Percentiles rank a stretch among this genome's conserved stretches.
phyloP scores from a whole-genome alignment of 2,797 vertebrate genomes.

The Enteromius fasciolatus region DNA sequence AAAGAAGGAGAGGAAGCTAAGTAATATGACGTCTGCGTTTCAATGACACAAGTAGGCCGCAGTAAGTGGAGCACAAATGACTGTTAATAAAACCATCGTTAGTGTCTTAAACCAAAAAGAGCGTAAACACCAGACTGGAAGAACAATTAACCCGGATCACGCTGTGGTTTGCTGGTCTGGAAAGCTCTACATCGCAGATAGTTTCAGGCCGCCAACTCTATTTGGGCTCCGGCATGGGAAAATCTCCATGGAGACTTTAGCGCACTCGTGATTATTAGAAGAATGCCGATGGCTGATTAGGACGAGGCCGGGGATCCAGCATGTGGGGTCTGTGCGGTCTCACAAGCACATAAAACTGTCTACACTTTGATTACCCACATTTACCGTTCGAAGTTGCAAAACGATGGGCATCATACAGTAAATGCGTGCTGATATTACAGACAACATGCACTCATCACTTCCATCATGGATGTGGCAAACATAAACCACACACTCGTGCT shows the following conservation, averaged over 20 bases:
- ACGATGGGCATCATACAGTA: neutral
- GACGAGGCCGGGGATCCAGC: neutral
- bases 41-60: neutral
- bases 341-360: neutral
- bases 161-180: constrained; percentile 38
- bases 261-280: constrained; percentile 46
- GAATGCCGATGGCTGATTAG: constrained; percentile 53
- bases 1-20: neutral
- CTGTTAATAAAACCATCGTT: neutral
- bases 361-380: neutral
- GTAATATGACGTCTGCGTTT: neutral
- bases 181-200: constrained; percentile 19
- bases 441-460: constrained; percentile 39
- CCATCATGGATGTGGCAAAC: constrained; percentile 44
- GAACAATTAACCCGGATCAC: constrained; percentile 43
- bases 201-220: constrained; percentile 33
- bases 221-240: constrained; percentile 52
- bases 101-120: constrained; percentile 7
- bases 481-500: constrained; percentile 18
- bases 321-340: constrained; percentile 13
- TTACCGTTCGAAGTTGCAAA: neutral
- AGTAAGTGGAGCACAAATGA: constrained; percentile 5
- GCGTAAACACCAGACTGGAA: constrained; percentile 38
- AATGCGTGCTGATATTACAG: constrained; percentile 15
- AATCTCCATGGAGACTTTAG: constrained; percentile 53